A percentile compares a stretch with the other conserved stretches of the same genome.
These are phyloP conservation scores for Smutsia gigantea DNA, from an alignment of 2,797 vertebrate genomes.

Conservation along the genomic window DNA sequence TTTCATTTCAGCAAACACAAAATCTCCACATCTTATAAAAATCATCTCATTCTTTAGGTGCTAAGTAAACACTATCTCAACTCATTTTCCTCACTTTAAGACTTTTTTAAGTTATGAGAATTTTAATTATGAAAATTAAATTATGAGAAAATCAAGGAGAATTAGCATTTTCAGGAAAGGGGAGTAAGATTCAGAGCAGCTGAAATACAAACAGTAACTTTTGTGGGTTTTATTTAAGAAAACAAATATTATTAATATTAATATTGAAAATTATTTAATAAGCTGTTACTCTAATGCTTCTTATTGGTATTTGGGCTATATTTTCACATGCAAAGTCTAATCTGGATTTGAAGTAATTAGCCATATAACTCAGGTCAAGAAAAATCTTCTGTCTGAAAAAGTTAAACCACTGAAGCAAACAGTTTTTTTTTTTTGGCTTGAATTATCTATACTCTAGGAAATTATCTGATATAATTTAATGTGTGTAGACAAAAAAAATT, in stretches of 20 bases:
- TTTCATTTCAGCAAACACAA: background rate
- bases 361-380: background rate
- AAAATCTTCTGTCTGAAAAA: constrained; percentile 13
- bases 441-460: background rate
- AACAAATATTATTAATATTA: background rate
- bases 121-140: background rate
- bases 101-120: background rate
- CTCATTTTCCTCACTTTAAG: background rate
- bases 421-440: background rate
- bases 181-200: background rate
- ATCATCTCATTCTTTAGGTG: background rate
- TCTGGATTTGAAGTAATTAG: constrained; percentile 37
- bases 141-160: background rate
- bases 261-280: constrained; percentile 44
- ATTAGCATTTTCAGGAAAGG: background rate
- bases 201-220: background rate
- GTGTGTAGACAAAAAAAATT: background rate
- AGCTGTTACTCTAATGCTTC: background rate
- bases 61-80: background rate
- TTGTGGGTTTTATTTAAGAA: constrained; percentile 45
- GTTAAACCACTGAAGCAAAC: background rate
- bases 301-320: background rate
- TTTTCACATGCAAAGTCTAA: constrained; percentile 18
- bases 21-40: background rate
- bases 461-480: background rate